Base-by-base conservation (phyloP, 2,888 invertebrate genomes). In the Drosophila vallismaia region DNA sequence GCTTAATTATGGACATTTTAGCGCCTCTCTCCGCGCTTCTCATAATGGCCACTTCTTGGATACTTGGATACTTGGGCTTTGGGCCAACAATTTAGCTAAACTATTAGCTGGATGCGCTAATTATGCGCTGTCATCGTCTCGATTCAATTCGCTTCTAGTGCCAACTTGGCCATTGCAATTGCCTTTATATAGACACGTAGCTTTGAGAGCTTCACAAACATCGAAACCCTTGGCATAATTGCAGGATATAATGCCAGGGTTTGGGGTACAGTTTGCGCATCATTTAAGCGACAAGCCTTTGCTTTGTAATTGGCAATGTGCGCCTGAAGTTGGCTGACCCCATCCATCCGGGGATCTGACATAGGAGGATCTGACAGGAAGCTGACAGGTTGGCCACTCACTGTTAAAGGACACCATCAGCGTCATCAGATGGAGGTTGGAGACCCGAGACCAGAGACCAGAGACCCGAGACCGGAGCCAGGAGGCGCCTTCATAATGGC, bases 301-400 rank as follows among this genome's bases (percentile, higher is more conserved):
- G 50, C 55, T 50, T 44, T 64, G 68, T 71, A 68, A 64, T 74
- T 77, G 71, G 54, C 55, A n/a, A n/a, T n/a, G n/a, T n/a, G n/a
- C 33, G 66, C 48, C 51, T 64, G n/a, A n/a, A 70, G 56, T 60
- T 66, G 46, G 28, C 60, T 49, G 67, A 59, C 69, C 52, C 66
- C 45, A 36, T 19, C 48, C 12, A 26, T 19, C 44, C 28, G 6
- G 28, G 28, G 19, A 19, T 19, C 19, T 19, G 19, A 19, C 19
- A 19, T 19, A 1, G 19, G 19, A 33, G 9, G 19, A 26, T 14
- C 10, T 2, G 19, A 10, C 10, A 4, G 33, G 10, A 33, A n/a
- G 12, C 40, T 40, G 40, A 9, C 40, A 42, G 40, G 46, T 40
- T 31, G 55, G 62, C 55, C 67, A 59, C 59, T 51, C 54, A 69